Base-by-base conservation (phyloP, 1,140 invertebrate genomes). In the Galleria mellonella region DNA sequence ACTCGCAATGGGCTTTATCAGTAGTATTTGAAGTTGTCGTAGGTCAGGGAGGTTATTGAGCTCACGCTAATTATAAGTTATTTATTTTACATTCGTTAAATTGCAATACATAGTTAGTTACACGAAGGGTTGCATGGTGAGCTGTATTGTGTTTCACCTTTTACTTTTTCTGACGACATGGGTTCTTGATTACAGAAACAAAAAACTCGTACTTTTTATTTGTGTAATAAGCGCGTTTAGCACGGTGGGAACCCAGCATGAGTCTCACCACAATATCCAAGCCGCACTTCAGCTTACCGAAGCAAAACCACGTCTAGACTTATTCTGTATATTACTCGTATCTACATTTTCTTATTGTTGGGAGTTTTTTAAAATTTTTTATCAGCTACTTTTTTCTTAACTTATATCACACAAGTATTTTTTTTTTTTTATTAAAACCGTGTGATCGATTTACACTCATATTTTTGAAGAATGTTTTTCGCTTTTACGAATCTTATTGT, bases 271-370 rank as follows among this genome's bases (percentile, higher is more conserved):
- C 72, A 73, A 71, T 46, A 59, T 47, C 50, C 53, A 56, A 51
- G 62, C 62, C 62, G 58, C 45, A 61, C 58, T 62, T 64, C 51
- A 52, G 55, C 49, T 65, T 69, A 72, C 40, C 49, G 56, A 66
- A 71, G 73, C 75, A 78, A 78, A 81, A 78, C 73, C 70, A 62
- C 58, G 77, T 78, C 77, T 79, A 84, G 77, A 84, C 67, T n/a
- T n/a, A 39, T 43, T 60, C 48, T 69, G 56, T 73, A 60, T 66
- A 72, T 66, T 61, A 73, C n/a, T n/a, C n/a, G n/a, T n/a, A n/a
- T n/a, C n/a, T n/a, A n/a, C n/a, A n/a, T n/a, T n/a, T n/a, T n/a
- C n/a, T n/a, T n/a, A n/a, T n/a, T n/a, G n/a, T n/a, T n/a, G n/a
- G n/a, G n/a, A n/a, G n/a, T n/a, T n/a, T n/a, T n/a, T n/a, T n/a